A percentile compares a stretch with the other conserved stretches of the same genome.
Evolutionary conservation across 2,797 vertebrate genomes (phyloP).

Genomic region (Sebastes itinus): DNA sequence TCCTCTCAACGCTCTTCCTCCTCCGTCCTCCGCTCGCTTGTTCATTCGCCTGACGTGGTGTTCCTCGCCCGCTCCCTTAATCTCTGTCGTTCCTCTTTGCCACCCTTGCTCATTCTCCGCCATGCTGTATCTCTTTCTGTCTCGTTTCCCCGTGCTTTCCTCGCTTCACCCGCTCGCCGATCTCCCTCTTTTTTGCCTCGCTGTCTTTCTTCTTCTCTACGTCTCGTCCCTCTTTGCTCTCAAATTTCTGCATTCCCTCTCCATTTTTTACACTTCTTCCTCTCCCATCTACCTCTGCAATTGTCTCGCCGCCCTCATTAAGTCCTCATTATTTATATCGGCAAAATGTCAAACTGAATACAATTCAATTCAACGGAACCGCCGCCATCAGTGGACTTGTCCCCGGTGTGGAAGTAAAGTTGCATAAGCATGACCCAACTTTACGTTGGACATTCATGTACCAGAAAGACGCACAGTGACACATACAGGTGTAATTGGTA

Average conservation of each 20-base stretch:
- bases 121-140: constrained; percentile 18
- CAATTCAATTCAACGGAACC: too few relatives aligned
- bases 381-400: background rate
- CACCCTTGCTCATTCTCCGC: constrained; percentile 32
- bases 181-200: background rate
- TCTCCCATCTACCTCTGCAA: background rate
- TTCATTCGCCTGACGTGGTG: constrained; percentile 13
- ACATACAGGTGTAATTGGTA: too few relatives aligned
- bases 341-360: background rate
- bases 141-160: constrained; percentile 26
- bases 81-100: constrained; percentile 32
- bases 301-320: constrained; percentile 15
- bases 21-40: constrained; percentile 23
- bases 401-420: background rate
- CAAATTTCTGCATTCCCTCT: background rate
- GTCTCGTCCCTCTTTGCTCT: background rate
- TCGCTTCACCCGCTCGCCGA: background rate
- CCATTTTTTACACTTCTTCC: background rate
- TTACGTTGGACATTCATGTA: background rate
- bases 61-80: constrained; percentile 19
- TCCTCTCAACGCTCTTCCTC: constrained; percentile 43
- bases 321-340: background rate
- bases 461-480: too few relatives aligned
- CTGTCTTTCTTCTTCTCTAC: background rate
- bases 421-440: background rate